Evolutionary conservation across 2,113 vertebrate genomes (phyloP).

Genomic region (Arvicanthis niloticus): DNA sequence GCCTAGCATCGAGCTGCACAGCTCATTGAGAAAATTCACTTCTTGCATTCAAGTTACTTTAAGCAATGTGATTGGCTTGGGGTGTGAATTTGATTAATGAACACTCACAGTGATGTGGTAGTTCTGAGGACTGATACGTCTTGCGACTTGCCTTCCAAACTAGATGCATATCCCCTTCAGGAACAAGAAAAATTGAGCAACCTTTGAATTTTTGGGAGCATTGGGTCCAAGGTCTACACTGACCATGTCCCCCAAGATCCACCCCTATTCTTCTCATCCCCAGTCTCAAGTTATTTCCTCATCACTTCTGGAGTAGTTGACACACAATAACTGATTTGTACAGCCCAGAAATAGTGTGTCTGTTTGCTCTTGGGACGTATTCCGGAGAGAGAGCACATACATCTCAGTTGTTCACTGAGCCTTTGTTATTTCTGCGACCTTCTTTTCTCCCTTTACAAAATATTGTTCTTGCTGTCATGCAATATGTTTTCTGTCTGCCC

Average conservation of each 20-base stretch:
- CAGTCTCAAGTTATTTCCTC: background rate
- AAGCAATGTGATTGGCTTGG: background rate
- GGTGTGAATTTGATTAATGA: background rate
- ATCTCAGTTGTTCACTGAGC: slow-evolving; percentile 69
- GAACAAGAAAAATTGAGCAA: background rate
- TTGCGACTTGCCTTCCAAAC: background rate
- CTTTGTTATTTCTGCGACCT: slow-evolving; percentile 73
- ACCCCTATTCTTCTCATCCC: background rate
- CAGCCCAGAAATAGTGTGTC: slow-evolving; percentile 44
- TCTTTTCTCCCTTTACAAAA: slow-evolving; percentile 74
- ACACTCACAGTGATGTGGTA: background rate
- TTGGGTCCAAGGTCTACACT: background rate
- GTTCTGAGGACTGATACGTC: background rate
- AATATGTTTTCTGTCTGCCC: slow-evolving; percentile 33
- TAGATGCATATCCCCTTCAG: background rate
- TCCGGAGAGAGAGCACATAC: background rate
- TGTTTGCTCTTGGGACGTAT: slow-evolving; percentile 70
- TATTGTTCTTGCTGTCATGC: slow-evolving; percentile 80
- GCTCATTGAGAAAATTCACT: background rate
- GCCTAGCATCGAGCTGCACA: background rate
- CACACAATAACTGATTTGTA: slow-evolving; percentile 50
- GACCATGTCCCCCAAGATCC: background rate
- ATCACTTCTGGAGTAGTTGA: background rate
- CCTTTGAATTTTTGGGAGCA: background rate
- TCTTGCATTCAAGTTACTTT: background rate